Conservation (phyloP, 2,797 vertebrate genomes). For the Coluber constrictor region DNA sequence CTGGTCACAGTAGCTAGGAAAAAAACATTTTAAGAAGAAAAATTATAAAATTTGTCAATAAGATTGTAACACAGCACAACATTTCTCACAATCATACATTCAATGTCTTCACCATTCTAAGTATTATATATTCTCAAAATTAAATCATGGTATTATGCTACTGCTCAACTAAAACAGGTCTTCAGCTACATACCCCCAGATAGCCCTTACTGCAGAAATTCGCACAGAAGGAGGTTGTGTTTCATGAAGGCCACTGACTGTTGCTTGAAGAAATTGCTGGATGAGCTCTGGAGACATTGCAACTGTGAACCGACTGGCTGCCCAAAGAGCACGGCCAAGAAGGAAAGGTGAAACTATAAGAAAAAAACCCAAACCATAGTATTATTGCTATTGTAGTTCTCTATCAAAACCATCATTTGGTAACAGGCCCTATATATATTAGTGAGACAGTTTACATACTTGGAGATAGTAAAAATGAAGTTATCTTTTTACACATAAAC, state of each 20-base stretch:
- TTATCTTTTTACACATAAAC: neutral
- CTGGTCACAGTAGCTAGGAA: constrained; percentile 91
- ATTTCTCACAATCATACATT: neutral
- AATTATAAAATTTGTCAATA: neutral
- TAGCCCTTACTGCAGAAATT: constrained; percentile 94
- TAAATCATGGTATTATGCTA: neutral
- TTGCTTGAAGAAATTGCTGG: constrained; percentile 97
- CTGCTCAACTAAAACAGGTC: neutral
- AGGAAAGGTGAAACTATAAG: constrained; percentile 89
- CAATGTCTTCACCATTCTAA: neutral
- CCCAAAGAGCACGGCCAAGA: constrained; percentile 94
- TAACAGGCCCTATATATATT: neutral
- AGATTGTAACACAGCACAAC: neutral
- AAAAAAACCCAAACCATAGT: constrained; percentile 6
- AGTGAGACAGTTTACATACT: neutral
- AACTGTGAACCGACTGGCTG: constrained; percentile 94
- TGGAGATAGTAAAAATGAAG: neutral
- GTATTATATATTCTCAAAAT: neutral
- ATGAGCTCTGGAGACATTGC: constrained; percentile 98
- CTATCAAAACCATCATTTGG: neutral
- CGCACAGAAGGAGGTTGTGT: constrained; percentile 93
- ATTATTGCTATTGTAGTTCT: constrained; percentile 17
- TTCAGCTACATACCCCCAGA: constrained; percentile 88
- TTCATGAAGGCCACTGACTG: constrained; percentile 93
- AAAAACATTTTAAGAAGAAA: constrained; percentile 19